Evolutionary conservation across 2,113 vertebrate genomes (phyloP).

Genomic region (Crocuta crocuta): DNA sequence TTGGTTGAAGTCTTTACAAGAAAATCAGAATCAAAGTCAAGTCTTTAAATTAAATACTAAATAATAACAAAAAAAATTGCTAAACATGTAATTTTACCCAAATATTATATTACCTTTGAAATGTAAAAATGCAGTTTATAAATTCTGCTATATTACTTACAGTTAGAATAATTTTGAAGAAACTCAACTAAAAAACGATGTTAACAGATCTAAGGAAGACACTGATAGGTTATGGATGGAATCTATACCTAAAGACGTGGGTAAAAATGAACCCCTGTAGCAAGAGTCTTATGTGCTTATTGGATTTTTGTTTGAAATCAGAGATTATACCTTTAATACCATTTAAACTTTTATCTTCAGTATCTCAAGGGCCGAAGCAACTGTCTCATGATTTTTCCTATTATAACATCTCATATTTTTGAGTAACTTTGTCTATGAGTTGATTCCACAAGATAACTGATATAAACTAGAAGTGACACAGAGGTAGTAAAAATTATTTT

Average conservation of each 20-base stretch:
- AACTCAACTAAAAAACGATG: background rate
- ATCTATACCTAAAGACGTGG: background rate
- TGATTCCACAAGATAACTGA: background rate
- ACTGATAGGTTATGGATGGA: background rate
- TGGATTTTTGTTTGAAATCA: background rate
- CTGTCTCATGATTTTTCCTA: background rate
- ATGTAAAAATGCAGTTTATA: background rate
- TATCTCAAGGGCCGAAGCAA: background rate
- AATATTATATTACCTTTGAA: background rate
- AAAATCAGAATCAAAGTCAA: background rate
- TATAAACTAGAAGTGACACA: background rate
- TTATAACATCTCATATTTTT: background rate
- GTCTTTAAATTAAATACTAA: background rate
- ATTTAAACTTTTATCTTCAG: background rate
- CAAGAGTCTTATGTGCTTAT: background rate
- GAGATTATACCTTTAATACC: background rate
- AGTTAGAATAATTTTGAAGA: background rate
- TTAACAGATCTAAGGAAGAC: background rate
- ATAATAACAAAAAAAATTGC: background rate
- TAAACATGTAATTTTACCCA: background rate
- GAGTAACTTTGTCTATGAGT: background rate
- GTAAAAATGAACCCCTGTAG: background rate
- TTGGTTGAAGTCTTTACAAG: background rate
- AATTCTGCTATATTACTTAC: background rate
- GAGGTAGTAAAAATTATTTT: background rate